Evolutionary conservation across 2,797 vertebrate genomes (phyloP), one percentile per base, ranked within the genome.

Genomic region (Mormyrops boulengeri): DNA sequence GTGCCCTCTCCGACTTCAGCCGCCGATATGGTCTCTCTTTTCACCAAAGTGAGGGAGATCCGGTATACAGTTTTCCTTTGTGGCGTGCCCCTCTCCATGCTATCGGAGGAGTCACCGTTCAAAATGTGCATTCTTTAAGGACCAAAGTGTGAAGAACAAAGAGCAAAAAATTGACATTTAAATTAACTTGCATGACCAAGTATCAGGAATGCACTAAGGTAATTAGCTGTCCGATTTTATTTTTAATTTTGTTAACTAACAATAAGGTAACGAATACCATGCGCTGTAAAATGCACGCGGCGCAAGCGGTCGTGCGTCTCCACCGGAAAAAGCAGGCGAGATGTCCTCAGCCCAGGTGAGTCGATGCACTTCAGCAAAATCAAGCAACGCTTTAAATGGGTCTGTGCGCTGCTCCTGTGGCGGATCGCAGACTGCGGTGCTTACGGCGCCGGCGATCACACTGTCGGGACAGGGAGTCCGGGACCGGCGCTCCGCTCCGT

Each of bases 21-120:
- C 0, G 95, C 94, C 0, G 92, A 95, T 91, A 97, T 73, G 90
- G 93, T 97, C 93, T 99, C 97, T 92, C 97, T 97, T 92, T 98
- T 97, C 91, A 99, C 98, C 93, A 99, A 93, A 44, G 98, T 99
- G 91, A 99, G 96, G 19, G 97, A 99, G 95, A 99, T 99, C 91
- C 97, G 95, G 94, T 98, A 98, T 0, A 99, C 97, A 0, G 97
- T 99, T 50, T 95, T 97, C 91, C 97, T 96, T 93, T 95, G 96
- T 4, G 96, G 95, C 7, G 95, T 93, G 0, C 95, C 96, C 55
- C 96, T 92, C 93, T 97, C 96, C 97, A 97, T 96, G 92, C 94
- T 93, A 87, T 95, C 95, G 0, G 94, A 17, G 89, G 93, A 94
- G 89, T 85, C 92, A 50, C 91, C 93, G 94, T 97, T 96, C 91